Base-by-base conservation (phyloP, 2,113 vertebrate species). In the Megaceryle maxima region DNA sequence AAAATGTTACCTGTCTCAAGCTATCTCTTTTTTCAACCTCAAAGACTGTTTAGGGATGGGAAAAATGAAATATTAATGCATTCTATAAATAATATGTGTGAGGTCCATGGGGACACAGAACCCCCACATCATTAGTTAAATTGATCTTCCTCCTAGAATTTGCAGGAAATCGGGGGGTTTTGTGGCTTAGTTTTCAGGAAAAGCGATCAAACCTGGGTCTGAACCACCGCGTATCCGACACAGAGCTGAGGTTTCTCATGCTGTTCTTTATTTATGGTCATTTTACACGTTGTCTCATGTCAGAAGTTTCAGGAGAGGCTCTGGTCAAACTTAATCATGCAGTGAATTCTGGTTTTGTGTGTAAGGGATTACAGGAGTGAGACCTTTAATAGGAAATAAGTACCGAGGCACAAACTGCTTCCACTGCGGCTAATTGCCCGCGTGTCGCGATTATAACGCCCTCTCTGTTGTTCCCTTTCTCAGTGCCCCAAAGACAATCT, bases 51-150 rank as follows among this genome's bases (percentile, higher is more conserved):
- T 94, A 94, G 94, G 96, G 93, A 96, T 92, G 85, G 60, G 91
- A 76, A 87, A 88, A 80, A 96, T 97, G 91, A 96, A 95, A 96
- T 94, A 96, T 96, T 96, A 96, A 97, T 97, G 92, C 96, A 94
- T 94, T 96, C 92, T 95, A 97, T 97, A 97, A 97, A 97, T 97
- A 97, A 96, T 95, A 94, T 83, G 96, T 96, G 96, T 59, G 92
- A 96, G 69, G 87, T 66, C 96, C 69, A 6, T 3, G 14, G 96
- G 94, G 96, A 97, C 74, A 35, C 83, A 97, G 95, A 97, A 94
- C 95, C 91, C 92, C 94, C 88, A 88, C 74, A 92, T 95, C 96
- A 96, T 95, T 96, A 96, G 95, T 93, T 92, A 95, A 96, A 96
- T 91, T 96, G 92, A 96, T 96, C 94, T 94, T 94, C 88, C 87